Evolutionary conservation across 1,140 invertebrate genomes (phyloP).

Genomic region (Lordiphosa clarofinis): DNA sequence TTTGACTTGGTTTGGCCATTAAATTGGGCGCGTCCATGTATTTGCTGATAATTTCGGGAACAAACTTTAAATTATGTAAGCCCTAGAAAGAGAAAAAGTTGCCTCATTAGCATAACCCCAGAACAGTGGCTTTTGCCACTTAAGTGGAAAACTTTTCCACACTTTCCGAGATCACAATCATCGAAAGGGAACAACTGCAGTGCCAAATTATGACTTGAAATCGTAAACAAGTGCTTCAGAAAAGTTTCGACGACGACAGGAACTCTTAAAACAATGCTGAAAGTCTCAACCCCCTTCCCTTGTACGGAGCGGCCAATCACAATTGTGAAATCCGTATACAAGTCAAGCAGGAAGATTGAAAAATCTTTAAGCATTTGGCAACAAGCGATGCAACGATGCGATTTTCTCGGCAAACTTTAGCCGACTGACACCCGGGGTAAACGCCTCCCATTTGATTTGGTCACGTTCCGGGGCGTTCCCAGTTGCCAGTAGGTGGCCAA

Average conservation of each 20-base stretch:
- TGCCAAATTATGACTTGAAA: constrained; percentile 69
- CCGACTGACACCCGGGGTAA: constrained; percentile 31
- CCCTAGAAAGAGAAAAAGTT: constrained; percentile 44
- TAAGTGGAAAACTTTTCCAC: constrained; percentile 65
- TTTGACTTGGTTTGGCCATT: constrained; percentile 32
- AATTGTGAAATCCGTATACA: constrained; percentile 13
- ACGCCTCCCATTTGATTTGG: constrained; percentile 62
- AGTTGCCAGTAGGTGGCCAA: constrained; percentile 46
- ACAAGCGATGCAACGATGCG: constrained; percentile 20
- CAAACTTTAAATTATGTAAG: constrained; percentile 54
- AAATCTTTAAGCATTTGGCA: constrained; percentile 8
- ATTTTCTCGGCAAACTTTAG: constrained; percentile 23
- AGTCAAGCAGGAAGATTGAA: constrained; percentile 7
- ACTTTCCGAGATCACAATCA: constrained; percentile 44
- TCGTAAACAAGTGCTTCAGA: constrained; percentile 71
- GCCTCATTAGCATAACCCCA: constrained; percentile 65
- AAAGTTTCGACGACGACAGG: constrained; percentile 49
- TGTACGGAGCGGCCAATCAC: constrained; percentile 23
- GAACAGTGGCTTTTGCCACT: constrained; percentile 43
- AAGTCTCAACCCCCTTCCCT: constrained; percentile 10
- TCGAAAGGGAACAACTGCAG: constrained; percentile 16
- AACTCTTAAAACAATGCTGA: constrained; percentile 54
- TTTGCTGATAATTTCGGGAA: constrained; percentile 30
- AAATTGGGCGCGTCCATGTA: constrained; percentile 35
- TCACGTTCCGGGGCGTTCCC: constrained; percentile 69